phyloP scores from a whole-genome alignment of 2,113 vertebrate species.

The Megaceryle torquata region DNA sequence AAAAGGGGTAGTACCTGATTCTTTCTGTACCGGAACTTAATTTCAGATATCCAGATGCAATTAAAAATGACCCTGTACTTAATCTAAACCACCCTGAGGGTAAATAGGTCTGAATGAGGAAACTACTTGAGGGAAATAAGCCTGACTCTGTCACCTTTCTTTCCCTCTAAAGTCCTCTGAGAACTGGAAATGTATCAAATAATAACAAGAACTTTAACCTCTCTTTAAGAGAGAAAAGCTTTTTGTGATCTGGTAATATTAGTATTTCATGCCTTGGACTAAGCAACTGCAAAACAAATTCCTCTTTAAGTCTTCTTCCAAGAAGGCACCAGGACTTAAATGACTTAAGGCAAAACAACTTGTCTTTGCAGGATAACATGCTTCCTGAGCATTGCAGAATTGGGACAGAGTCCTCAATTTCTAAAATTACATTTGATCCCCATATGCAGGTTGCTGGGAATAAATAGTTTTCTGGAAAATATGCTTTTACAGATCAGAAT shows the following conservation, averaged over 20 bases:
- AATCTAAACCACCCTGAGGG: not conserved
- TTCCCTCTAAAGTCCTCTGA: not conserved
- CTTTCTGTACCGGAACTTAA: not conserved
- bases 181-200: not conserved
- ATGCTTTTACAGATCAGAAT: not conserved
- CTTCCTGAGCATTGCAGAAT: not conserved
- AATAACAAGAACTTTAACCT: not conserved
- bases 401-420: not conserved
- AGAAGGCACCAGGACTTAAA: not conserved
- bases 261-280: not conserved
- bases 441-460: not conserved
- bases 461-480: not conserved
- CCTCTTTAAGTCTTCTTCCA: not conserved
- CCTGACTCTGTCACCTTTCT: not conserved
- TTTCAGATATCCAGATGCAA: slow-evolving; percentile 14
- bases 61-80: slow-evolving; percentile 12
- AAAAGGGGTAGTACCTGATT: not conserved
- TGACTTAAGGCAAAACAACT: not conserved
- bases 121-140: not conserved
- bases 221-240: not conserved
- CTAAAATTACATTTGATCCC: not conserved
- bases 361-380: not conserved
- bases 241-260: not conserved
- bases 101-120: not conserved
- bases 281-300: not conserved